phyloP scores from a whole-genome alignment of 2,888 invertebrate genomes.

The Brachylomia viminalis region DNA sequence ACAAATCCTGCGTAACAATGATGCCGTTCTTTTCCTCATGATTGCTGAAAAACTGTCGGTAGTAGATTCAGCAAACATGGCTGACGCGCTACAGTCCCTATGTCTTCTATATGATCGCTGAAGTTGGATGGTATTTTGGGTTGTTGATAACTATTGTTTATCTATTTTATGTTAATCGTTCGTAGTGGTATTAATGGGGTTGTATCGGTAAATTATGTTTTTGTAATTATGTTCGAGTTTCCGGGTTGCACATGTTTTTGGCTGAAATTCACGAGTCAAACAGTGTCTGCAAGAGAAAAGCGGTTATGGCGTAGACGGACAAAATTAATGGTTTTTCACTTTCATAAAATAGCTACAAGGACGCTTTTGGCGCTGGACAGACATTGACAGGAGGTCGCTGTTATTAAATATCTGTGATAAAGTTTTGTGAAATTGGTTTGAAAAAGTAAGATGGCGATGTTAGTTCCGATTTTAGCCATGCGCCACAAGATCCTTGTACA shows the following conservation, averaged over 20 bases:
- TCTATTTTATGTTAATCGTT: constrained; percentile 19
- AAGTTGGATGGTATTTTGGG: constrained; percentile 22
- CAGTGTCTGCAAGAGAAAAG: not conserved
- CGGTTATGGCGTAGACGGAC: too few species aligned
- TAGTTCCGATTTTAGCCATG: not conserved
- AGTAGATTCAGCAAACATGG: too few species aligned
- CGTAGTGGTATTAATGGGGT: not conserved
- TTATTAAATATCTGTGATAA: not conserved
- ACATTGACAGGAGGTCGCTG: not conserved
- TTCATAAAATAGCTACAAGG: not conserved
- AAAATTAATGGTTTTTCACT: too few species aligned
- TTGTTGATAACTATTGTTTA: constrained; percentile 39
- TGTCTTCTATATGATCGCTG: not conserved
- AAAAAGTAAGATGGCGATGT: not conserved
- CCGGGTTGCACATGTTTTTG: not conserved
- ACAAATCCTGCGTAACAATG: too few species aligned
- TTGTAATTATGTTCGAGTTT: constrained; percentile 11
- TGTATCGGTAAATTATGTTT: constrained; percentile 8
- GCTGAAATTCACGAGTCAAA: not conserved
- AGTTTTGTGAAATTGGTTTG: not conserved
- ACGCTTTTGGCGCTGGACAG: not conserved
- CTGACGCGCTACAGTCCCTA: too few species aligned
- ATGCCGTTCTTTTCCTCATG: too few species aligned
- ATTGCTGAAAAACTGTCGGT: too few species aligned
- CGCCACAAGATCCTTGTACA: not conserved